These are phyloP conservation scores for Cottoperca gobio DNA, from an alignment of 2,797 vertebrate species.

Conservation along the genomic window DNA sequence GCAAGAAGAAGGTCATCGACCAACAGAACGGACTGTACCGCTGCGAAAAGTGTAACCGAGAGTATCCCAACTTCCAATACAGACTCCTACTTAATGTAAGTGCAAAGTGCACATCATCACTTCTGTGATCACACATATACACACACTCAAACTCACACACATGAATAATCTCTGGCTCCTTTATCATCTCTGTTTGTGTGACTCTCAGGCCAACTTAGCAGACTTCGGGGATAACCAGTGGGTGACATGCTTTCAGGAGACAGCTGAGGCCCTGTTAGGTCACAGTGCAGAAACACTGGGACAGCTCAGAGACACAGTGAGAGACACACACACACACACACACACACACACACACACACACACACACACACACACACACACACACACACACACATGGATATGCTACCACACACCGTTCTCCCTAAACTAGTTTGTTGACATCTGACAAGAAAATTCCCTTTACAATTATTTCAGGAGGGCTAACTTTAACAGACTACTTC, in stretches of 20 bases:
- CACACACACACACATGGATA: constrained; percentile 1
- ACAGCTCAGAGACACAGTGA: constrained; percentile 92
- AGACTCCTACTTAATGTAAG: constrained; percentile 94
- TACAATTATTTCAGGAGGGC: constrained; percentile 23
- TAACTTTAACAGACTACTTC: constrained; percentile 28
- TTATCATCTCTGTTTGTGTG: constrained; percentile 40
- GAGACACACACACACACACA: constrained; percentile 38
- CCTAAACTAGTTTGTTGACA: constrained; percentile 11
- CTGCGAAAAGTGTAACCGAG: constrained; percentile 93
- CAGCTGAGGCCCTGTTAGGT: constrained; percentile 92
- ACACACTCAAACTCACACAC: constrained; percentile 13
- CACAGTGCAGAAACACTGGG: constrained; percentile 90
- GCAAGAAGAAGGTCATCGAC: constrained; percentile 97
- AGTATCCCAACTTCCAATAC: constrained; percentile 94
- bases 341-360: constrained; percentile 17
- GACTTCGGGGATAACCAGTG: constrained; percentile 96
- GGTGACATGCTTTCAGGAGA: constrained; percentile 97
- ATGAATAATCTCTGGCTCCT: constrained; percentile 35
- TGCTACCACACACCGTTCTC: constrained; percentile 18
- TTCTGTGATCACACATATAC: constrained; percentile 9
- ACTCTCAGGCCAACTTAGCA: constrained; percentile 91
- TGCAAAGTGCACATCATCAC: constrained; percentile 16
- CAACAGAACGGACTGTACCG: constrained; percentile 92
- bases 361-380: constrained; percentile 12
- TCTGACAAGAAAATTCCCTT: constrained; percentile 36